Evolutionary conservation across 2,797 vertebrate genomes (phyloP), one percentile per base, ranked within the genome.

Genomic region (Spinus olivaceus): DNA sequence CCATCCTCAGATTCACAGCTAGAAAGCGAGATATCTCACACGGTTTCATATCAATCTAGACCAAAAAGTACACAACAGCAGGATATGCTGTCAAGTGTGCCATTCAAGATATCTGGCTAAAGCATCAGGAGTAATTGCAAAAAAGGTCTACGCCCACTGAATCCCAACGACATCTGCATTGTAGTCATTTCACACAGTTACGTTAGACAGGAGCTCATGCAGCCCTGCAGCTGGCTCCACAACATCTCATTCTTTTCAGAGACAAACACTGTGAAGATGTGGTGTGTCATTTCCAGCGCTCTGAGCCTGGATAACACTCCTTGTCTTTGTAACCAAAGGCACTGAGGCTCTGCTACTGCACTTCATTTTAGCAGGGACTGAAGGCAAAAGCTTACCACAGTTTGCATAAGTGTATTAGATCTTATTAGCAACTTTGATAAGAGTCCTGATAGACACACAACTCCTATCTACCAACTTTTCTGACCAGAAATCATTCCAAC

Each of bases 131-230:
- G 86, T 57, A 94, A 73, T 71, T 90, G 64, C 50, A 79, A 65
- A 63, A 77, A 49, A 93, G 77, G 69, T 95, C 94, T 96, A 92
- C 74, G 76, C 92, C 93, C 86, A 69, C 57, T 95, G 96, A 96
- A 97, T 94, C 76, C 89, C 61, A 96, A 94, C 71, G 95, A 95
- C 92, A 97, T 94, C 95, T 96, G 96, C 73, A 78, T 67, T 92
- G 94, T 97, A 97, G 96, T 85, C 73, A 60, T 61, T 83, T 78
- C 90, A 56, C 92, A 94, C 79, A 71, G 49, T 25, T 73, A 80
- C 3, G 42, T 35, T 64, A 66, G 78, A 50, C 85, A 82, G 95
- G 37, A 28, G 46, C 73, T 51, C 73, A 63, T 65, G 91, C 81
- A 85, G n/a, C 84, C 86, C 82, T 8, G 25, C 87, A 94, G 81